These are phyloP conservation scores for Hymenochirus boettgeri DNA, from an alignment of 2,113 vertebrate genomes.

Conservation along the genomic window DNA sequence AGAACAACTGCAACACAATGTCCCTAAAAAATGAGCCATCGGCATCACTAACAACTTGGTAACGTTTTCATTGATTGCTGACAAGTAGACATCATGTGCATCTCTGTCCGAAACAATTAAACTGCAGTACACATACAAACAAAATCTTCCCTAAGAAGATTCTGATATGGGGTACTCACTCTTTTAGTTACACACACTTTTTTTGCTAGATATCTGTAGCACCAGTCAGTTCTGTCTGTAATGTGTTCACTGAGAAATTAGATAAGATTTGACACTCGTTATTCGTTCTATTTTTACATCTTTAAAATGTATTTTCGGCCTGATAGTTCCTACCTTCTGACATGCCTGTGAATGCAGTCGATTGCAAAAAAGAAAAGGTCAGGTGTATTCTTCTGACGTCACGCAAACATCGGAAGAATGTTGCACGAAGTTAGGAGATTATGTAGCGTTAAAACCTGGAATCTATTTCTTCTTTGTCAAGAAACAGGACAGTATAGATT, in stretches of 20 bases:
- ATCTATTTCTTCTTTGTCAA: background rate
- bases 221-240: background rate
- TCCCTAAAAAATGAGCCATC: conserved; percentile 19
- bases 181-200: background rate
- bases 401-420: too few species aligned
- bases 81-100: conserved; percentile 34
- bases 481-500: too few species aligned
- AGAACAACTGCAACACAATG: conserved; percentile 23
- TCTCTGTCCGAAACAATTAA: conserved; percentile 25
- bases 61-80: conserved; percentile 36
- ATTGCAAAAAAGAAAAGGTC: too few species aligned
- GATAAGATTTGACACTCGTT: too few species aligned
- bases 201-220: background rate
- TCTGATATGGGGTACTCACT: background rate
- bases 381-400: too few species aligned
- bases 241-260: background rate
- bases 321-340: too few species aligned
- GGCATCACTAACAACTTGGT: conserved; percentile 25
- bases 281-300: too few species aligned
- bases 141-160: background rate
- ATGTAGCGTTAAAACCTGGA: background rate
- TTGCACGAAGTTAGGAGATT: too few species aligned
- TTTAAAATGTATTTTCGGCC: too few species aligned
- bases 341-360: too few species aligned
- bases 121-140: conserved; percentile 13